Evolutionary conservation across 2,113 vertebrate species (phyloP).

Genomic region (Platycercus adscitus): DNA sequence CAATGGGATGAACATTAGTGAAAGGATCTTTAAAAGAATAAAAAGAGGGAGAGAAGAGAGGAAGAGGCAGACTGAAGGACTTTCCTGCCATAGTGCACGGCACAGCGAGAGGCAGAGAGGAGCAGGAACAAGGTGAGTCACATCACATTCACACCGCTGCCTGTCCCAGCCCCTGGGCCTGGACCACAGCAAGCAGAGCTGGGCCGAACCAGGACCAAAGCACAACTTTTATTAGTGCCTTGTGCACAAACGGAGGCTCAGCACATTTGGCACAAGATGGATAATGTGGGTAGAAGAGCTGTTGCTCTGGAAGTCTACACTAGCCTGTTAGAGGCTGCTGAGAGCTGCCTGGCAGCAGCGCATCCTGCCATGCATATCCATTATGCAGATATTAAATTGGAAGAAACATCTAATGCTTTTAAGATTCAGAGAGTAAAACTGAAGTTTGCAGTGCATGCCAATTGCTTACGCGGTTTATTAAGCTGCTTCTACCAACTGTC

Average conservation of each 20-base stretch:
- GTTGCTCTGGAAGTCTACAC: background rate
- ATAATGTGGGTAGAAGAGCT: background rate
- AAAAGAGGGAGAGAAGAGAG: background rate
- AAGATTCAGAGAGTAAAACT: constrained; percentile 47
- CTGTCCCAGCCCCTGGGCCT: background rate
- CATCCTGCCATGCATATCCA: constrained; percentile 23
- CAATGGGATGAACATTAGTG: background rate
- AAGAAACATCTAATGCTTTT: constrained; percentile 53
- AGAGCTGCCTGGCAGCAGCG: background rate
- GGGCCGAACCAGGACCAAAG: background rate
- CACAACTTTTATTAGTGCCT: background rate
- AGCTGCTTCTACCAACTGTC: constrained; percentile 7
- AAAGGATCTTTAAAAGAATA: background rate
- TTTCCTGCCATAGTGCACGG: constrained; percentile 11
- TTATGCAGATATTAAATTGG: constrained; percentile 42
- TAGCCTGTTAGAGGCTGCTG: background rate
- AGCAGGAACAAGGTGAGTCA: constrained; percentile 51
- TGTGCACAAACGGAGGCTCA: background rate
- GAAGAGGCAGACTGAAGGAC: background rate
- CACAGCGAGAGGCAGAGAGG: background rate
- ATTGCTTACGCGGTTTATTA: constrained; percentile 12
- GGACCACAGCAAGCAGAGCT: background rate
- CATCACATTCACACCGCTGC: background rate
- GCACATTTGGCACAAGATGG: background rate
- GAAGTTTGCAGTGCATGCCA: constrained; percentile 7